Percentiles rank a stretch among this genome's conserved stretches.
phyloP scores from a whole-genome alignment of 2,113 vertebrate genomes.

The Menidia beryllina region DNA sequence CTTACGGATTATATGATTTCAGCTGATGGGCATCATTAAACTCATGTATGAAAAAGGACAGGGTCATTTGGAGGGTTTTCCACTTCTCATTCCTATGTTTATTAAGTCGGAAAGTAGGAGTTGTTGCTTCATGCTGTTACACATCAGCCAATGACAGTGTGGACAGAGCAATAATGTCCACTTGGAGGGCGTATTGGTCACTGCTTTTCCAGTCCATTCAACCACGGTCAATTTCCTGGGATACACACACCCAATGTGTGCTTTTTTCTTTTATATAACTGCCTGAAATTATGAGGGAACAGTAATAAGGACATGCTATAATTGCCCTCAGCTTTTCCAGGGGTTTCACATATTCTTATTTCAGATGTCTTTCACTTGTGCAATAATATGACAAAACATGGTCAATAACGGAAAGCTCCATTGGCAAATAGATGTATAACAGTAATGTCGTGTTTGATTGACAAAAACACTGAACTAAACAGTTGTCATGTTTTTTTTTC shows the following conservation, averaged over 20 bases:
- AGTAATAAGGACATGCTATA: not conserved
- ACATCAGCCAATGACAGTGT: slow-evolving; percentile 3
- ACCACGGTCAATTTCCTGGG: slow-evolving; percentile 1
- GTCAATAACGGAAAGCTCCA: too few species aligned
- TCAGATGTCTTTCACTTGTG: not conserved
- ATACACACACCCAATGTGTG: not conserved
- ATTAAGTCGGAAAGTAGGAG: slow-evolving; percentile 26
- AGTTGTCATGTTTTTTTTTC: too few species aligned
- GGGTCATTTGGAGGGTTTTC: slow-evolving; percentile 6
- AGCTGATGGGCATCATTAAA: not conserved
- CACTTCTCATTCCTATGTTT: not conserved
- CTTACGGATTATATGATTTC: too few species aligned
- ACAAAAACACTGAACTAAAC: too few species aligned
- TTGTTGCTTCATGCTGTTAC: not conserved
- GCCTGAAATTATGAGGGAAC: not conserved
- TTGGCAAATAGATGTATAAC: not conserved
- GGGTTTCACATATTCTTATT: not conserved
- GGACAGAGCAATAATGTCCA: slow-evolving; percentile 12
- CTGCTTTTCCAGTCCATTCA: slow-evolving; percentile 7
- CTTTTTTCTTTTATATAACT: not conserved
- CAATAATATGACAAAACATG: not conserved
- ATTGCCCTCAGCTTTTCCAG: not conserved
- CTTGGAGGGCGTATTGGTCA: slow-evolving; percentile 8
- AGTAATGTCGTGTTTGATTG: not conserved
- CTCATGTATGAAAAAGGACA: not conserved